Evolutionary conservation across 1,140 invertebrate genomes (phyloP).

Genomic region (Aricia agestis): DNA sequence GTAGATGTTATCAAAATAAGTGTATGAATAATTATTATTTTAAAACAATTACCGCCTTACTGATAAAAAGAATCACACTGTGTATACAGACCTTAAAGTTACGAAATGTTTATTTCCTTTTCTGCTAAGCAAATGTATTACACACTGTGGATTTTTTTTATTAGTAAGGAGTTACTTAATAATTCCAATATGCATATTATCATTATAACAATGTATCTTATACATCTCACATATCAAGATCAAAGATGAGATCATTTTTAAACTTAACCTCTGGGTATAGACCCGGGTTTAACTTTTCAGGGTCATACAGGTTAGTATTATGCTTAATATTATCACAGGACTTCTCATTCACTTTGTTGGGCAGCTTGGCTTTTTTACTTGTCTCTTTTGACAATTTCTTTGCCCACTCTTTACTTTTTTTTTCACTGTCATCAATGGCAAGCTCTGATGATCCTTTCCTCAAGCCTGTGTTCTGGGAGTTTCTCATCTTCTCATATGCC

Average conservation of each 20-base stretch:
- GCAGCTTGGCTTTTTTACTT: conserved; percentile 11
- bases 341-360: conserved; percentile 24
- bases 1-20: not conserved
- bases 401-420: not conserved
- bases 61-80: too few relatives aligned
- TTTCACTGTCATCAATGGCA: conserved; percentile 17
- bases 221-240: conserved; percentile 71
- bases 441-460: conserved; percentile 17
- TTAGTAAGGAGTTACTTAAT: not conserved
- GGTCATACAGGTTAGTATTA: conserved; percentile 59
- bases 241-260: conserved; percentile 76
- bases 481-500: conserved; percentile 33
- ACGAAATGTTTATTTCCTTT: too few relatives aligned
- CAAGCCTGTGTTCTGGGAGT: conserved; percentile 29
- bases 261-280: conserved; percentile 71
- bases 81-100: too few relatives aligned
- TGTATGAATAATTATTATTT: not conserved
- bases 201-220: not conserved
- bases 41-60: not conserved
- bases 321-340: conserved; percentile 63
- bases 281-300: conserved; percentile 67
- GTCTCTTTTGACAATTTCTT: conserved; percentile 28
- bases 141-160: too few relatives aligned
- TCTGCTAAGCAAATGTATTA: too few relatives aligned
- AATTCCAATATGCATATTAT: conserved; percentile 8